phyloP scores from a whole-genome alignment of 2,113 vertebrate species.

The Gopherus flavomarginatus region DNA sequence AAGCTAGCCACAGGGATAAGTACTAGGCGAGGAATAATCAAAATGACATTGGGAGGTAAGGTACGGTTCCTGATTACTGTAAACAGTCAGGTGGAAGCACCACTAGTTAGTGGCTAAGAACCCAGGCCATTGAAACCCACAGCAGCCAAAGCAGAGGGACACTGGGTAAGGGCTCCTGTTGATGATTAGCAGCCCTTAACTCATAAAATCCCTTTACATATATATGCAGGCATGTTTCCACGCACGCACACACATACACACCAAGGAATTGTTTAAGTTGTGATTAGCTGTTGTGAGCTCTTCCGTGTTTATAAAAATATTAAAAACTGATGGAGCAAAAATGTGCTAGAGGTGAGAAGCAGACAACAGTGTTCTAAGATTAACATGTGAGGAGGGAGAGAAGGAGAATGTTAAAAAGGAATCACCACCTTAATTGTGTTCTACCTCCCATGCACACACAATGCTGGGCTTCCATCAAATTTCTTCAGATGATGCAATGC shows the following conservation, averaged over 20 bases:
- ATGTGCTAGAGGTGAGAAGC: neutral
- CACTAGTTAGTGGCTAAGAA: no score
- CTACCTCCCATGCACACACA: neutral
- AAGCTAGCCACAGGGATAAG: no score
- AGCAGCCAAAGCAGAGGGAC: no score
- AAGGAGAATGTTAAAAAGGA: neutral
- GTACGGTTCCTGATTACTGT: no score
- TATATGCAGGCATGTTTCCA: no score
- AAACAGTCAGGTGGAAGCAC: no score
- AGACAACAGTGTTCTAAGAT: neutral
- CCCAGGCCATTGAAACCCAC: no score
- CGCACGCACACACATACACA: neutral
- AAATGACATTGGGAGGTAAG: no score
- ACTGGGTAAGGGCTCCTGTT: no score
- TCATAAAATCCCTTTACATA: no score
- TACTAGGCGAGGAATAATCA: no score
- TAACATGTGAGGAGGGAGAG: neutral
- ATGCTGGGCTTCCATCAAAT: neutral
- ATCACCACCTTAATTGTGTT: neutral
- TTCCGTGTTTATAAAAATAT: neutral
- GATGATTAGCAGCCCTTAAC: no score
- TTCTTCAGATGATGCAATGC: neutral
- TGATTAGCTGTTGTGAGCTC: accelerated
- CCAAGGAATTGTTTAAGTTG: neutral
- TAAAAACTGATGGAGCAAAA: neutral